phyloP scores from a whole-genome alignment of 2,113 vertebrate genomes.

The Climacteris rufus region DNA sequence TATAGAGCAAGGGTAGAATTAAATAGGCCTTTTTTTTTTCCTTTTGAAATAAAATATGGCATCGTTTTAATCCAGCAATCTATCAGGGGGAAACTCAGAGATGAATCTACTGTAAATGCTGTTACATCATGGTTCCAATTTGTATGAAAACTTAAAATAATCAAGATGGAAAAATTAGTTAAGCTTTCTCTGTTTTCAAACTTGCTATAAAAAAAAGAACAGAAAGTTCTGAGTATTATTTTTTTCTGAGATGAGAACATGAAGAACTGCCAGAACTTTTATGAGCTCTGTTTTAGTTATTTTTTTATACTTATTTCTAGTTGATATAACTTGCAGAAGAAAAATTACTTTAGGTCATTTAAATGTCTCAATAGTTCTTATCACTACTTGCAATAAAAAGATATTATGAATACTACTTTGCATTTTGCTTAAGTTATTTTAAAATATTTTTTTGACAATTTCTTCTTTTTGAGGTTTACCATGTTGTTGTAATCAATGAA shows the following conservation, averaged over 20 bases:
- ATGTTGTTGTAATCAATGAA: background rate
- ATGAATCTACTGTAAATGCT: background rate
- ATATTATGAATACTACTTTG: background rate
- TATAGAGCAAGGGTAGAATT: background rate
- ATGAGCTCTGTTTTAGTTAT: background rate
- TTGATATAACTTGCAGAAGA: background rate
- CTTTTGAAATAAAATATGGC: background rate
- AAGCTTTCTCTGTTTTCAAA: background rate
- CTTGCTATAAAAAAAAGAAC: background rate
- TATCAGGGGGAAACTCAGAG: background rate
- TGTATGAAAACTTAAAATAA: background rate
- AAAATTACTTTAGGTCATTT: background rate
- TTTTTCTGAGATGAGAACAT: background rate
- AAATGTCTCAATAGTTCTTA: background rate
- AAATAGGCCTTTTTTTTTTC: background rate
- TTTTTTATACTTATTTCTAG: background rate
- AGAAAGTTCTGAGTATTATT: slow-evolving; percentile 1
- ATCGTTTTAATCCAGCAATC: background rate
- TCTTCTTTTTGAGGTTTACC: background rate
- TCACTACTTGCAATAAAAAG: background rate
- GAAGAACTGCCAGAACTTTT: slow-evolving; percentile 13
- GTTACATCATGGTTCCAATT: background rate
- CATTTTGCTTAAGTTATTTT: background rate
- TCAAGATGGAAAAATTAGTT: background rate
- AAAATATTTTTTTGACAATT: background rate